Evolutionary conservation across 2,113 vertebrate genomes (phyloP).

Genomic region (Corydoras maculifer): DNA sequence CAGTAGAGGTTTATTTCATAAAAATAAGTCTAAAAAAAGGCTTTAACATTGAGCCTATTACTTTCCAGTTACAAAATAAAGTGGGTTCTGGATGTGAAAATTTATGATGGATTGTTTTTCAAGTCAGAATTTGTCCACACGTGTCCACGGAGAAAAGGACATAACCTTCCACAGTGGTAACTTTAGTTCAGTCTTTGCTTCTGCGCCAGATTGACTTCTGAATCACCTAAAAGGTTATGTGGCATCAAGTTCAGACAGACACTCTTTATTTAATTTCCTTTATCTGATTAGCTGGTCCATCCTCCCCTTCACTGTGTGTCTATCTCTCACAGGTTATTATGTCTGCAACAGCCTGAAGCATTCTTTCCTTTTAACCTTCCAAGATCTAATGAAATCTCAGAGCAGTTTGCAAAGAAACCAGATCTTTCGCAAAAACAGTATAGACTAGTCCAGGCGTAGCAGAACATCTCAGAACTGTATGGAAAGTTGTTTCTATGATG

Average conservation of each 20-base stretch:
- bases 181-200: slow-evolving; percentile 1
- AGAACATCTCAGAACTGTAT: slow-evolving; percentile 53
- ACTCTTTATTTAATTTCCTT: slow-evolving; percentile 28
- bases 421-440: slow-evolving; percentile 49
- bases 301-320: neutral
- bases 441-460: slow-evolving; percentile 41
- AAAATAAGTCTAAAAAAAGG: too few species aligned
- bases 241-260: slow-evolving; percentile 10
- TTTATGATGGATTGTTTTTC: too few species aligned
- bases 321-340: slow-evolving; percentile 20
- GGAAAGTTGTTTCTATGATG: slow-evolving; percentile 54
- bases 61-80: too few species aligned
- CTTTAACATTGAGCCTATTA: too few species aligned
- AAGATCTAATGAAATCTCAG: slow-evolving; percentile 61
- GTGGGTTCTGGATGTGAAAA: too few species aligned
- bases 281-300: slow-evolving; percentile 17
- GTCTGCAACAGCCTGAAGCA: slow-evolving; percentile 5
- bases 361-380: slow-evolving; percentile 9
- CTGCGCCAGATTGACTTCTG: neutral
- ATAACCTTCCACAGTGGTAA: neutral
- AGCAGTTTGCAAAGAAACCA: slow-evolving; percentile 57
- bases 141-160: too few species aligned
- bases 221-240: neutral
- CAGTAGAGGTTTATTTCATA: too few species aligned
- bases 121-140: too few species aligned